Conservation (phyloP, 2,888 invertebrate genomes). For the Linyphia triangularis region DNA sequence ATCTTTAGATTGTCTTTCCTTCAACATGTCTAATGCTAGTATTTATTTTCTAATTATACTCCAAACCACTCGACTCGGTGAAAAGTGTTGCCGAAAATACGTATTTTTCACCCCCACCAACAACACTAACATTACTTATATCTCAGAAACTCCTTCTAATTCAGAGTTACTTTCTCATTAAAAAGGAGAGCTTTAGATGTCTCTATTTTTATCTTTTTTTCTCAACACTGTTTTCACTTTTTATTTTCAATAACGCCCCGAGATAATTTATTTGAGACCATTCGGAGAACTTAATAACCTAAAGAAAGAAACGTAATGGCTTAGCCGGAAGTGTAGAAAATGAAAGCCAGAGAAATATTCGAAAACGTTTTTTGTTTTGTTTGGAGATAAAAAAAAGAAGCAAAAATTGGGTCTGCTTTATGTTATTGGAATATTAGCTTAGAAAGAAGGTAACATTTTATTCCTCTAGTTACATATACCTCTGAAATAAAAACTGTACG, state of each 20-base stretch:
- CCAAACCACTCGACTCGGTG: not conserved
- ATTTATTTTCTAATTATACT: not conserved
- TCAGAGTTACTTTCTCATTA: constrained; percentile 3
- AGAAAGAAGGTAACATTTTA: not conserved
- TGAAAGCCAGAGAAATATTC: constrained; percentile 17
- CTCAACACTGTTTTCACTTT: not conserved
- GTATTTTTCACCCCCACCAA: not conserved
- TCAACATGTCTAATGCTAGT: not conserved
- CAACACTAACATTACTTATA: not conserved
- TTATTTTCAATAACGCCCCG: not conserved
- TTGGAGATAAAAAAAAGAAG: not conserved
- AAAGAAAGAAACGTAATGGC: constrained; percentile 21
- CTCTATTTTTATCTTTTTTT: not conserved
- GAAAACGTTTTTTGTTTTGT: not conserved
- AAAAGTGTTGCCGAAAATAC: not conserved
- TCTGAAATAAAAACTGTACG: not conserved
- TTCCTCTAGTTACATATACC: not conserved
- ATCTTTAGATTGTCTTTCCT: too few species aligned
- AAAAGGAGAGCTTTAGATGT: not conserved
- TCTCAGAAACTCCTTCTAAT: not conserved
- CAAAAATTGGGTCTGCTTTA: not conserved
- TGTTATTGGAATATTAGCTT: not conserved
- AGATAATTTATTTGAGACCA: constrained; percentile 13
- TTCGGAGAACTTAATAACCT: constrained; percentile 32
- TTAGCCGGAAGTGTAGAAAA: constrained; percentile 13